Conservation (phyloP, 1,140 invertebrate species). For the Aphelinus atriplicis region DNA sequence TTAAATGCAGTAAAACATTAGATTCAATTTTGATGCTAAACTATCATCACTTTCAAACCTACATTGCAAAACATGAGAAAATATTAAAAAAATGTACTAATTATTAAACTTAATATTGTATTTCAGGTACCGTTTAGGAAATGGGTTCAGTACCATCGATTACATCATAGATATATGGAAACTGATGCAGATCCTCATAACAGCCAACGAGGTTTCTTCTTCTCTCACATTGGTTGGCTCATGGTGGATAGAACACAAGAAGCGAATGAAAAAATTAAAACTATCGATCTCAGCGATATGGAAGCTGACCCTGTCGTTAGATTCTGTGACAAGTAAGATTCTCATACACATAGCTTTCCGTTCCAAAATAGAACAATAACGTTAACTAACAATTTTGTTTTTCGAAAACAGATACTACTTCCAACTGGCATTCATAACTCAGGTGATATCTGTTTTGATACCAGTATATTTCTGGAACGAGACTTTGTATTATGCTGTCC, state of each 20-base stretch:
- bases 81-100: too few relatives aligned
- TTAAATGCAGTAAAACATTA: too few relatives aligned
- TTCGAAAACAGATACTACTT: constrained; percentile 72
- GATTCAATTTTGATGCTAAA: background rate
- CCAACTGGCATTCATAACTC: constrained; percentile 77
- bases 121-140: constrained; percentile 8
- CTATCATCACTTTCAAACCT: too few relatives aligned
- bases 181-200: constrained; percentile 23
- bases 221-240: constrained; percentile 18
- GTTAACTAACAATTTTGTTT: too few relatives aligned
- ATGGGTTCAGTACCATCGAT: constrained; percentile 15
- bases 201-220: constrained; percentile 16
- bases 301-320: constrained; percentile 5
- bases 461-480: constrained; percentile 89
- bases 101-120: too few relatives aligned
- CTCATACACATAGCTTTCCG: background rate
- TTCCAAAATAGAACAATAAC: too few relatives aligned
- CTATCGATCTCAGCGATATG: constrained; percentile 14
- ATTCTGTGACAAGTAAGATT: constrained; percentile 16
- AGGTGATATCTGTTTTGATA: constrained; percentile 80
- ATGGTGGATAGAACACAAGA: background rate
- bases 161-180: constrained; percentile 17
- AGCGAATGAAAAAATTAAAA: background rate
- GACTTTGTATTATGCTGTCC: constrained; percentile 79
- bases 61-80: too few relatives aligned